Base-by-base conservation (phyloP, 2,888 invertebrate genomes). In the Venustoraphidia nigricollis region DNA sequence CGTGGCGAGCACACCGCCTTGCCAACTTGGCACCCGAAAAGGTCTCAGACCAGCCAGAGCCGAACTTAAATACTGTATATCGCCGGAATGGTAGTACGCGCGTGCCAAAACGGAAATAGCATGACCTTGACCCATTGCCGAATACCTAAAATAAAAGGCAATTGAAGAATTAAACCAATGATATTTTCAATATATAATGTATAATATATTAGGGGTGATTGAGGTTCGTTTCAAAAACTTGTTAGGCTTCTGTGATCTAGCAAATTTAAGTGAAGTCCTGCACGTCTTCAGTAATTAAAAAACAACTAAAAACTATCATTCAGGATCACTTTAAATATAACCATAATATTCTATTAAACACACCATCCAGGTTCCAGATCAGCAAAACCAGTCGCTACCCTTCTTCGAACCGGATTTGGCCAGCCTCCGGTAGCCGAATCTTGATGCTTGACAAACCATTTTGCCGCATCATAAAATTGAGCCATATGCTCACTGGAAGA, bases 81-180 rank as follows among this genome's bases (percentile, higher is more conserved):
- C 81, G 1, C 84, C 84, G 34, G 90, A 90, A 63, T 82, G 81
- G 67, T 83, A 74, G 69, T 84, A 94, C 1, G 96, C 96, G 56
- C 98, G 76, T 1, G 91, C 79, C 46, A 98, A 72, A n/a, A 97
- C 78, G 0, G 96, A 96, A 56, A 98, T 86, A 27, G 84, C 91
- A 67, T 98, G 97, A 0, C 98, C 97, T 65, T 98, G 97, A 3
- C 92, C 94, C 98, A 98, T 98, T 1, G 96, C 92, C 0, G 95
- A 96, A 65, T 93, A 86, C 83, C 83, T 79, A 51, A 27, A 27
- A 27, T 27, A 2, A 42, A 17, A 17, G n/a, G 10, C n/a, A 34
- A 40, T 14, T 27, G 27, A 27, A 27, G 27, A 27, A 27, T 27
- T 3, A 27, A 27, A 27, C 27, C 27, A 27, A 27, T 27, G 3